phyloP scores from a whole-genome alignment of 2,797 vertebrate genomes.

The Masticophis lateralis region DNA sequence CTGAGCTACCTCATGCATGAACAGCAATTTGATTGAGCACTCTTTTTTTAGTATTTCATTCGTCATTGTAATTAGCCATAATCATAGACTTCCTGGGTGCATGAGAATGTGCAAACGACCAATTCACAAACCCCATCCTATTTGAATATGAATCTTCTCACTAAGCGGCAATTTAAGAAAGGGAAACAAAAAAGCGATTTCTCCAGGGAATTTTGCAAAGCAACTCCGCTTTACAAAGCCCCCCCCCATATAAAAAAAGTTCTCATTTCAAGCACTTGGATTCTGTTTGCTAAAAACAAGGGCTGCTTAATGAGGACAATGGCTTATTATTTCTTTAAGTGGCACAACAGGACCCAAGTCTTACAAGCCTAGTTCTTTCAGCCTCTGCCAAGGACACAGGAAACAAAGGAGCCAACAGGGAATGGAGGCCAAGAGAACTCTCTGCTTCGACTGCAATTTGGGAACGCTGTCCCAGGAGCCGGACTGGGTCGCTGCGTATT shows the following conservation, averaged over 20 bases:
- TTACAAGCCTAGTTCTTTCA: slow-evolving; percentile 75
- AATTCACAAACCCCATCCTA: slow-evolving; percentile 80
- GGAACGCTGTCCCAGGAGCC: slow-evolving; percentile 54
- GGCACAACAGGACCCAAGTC: slow-evolving; percentile 77
- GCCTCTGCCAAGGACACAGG: slow-evolving; percentile 80
- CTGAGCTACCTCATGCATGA: slow-evolving; percentile 77
- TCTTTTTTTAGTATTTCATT: slow-evolving; percentile 77
- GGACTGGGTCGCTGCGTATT: slow-evolving; percentile 55
- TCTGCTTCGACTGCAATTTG: slow-evolving; percentile 51
- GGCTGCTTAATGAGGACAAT: slow-evolving; percentile 85
- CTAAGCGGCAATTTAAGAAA: slow-evolving; percentile 73
- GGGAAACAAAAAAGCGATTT: slow-evolving; percentile 80
- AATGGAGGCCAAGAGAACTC: slow-evolving; percentile 58
- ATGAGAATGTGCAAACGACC: slow-evolving; percentile 81
- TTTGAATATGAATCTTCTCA: slow-evolving; percentile 89
- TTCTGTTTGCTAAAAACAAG: slow-evolving; percentile 83
- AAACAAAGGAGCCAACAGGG: slow-evolving; percentile 73
- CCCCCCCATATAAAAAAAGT: slow-evolving; percentile 43
- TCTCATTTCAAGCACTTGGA: slow-evolving; percentile 67
- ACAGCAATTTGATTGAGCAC: slow-evolving; percentile 80
- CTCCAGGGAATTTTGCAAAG: slow-evolving; percentile 81
- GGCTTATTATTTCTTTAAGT: slow-evolving; percentile 83
- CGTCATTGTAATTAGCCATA: slow-evolving; percentile 88
- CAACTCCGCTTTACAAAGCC: slow-evolving; percentile 45
- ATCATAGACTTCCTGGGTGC: slow-evolving; percentile 80